phyloP scores from a whole-genome alignment of 2,888 invertebrate species.

The Coleophora flavipennella region DNA sequence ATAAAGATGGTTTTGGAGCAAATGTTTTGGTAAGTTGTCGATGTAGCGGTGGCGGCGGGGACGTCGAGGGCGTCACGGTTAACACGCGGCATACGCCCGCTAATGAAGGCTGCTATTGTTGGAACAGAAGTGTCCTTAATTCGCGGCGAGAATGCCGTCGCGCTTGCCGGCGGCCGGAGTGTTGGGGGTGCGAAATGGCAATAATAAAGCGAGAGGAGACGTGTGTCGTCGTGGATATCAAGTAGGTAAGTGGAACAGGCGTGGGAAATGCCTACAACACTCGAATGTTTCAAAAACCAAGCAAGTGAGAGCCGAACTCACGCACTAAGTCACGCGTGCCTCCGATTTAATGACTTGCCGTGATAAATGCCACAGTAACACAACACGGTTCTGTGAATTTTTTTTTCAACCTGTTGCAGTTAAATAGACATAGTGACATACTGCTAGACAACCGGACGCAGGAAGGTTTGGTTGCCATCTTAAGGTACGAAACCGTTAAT shows the following conservation, averaged over 20 bases:
- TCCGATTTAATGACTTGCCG: too few species aligned
- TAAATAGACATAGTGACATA: too few species aligned
- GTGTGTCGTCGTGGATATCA: conserved; percentile 15
- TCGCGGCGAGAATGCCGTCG: conserved; percentile 43
- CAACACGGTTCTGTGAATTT: too few species aligned
- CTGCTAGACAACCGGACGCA: too few species aligned
- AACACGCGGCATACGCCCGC: conserved; percentile 59
- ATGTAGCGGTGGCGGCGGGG: conserved; percentile 40
- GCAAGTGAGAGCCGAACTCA: too few species aligned
- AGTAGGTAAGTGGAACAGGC: background rate
- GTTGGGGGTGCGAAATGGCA: conserved; percentile 37
- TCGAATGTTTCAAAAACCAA: too few species aligned
- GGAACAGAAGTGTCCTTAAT: conserved; percentile 56
- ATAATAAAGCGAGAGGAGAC: conserved; percentile 35
- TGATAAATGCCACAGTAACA: too few species aligned
- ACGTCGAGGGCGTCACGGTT: conserved; percentile 57
- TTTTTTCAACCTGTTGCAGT: too few species aligned
- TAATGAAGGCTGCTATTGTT: conserved; percentile 67
- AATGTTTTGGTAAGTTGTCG: conserved; percentile 60
- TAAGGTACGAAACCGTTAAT: too few species aligned
- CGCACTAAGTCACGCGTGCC: too few species aligned
- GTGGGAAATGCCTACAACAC: background rate
- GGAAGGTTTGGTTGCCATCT: too few species aligned
- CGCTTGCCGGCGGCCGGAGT: conserved; percentile 29
- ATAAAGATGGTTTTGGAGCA: conserved; percentile 47